phyloP scores from a whole-genome alignment of 2,113 vertebrate species.

The Neolamprologus sp. region DNA sequence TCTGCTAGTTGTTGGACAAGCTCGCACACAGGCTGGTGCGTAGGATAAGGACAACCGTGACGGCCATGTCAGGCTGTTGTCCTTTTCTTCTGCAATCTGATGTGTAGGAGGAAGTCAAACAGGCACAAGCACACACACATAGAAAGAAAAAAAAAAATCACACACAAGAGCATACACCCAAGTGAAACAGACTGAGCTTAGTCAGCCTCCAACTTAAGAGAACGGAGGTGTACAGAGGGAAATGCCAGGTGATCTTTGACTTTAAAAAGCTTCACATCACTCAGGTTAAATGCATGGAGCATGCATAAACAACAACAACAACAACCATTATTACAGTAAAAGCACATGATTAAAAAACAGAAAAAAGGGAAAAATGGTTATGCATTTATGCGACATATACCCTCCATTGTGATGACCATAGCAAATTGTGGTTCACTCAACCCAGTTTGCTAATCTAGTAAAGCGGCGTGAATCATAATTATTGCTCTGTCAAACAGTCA shows the following conservation, averaged over 20 bases:
- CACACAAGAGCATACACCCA: not conserved
- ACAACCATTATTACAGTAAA: not conserved
- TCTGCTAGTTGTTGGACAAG: conserved; percentile 34
- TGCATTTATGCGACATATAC: not conserved
- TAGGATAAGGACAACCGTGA: conserved; percentile 57
- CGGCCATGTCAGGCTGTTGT: conserved; percentile 58
- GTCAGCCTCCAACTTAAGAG: not conserved
- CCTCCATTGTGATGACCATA: not conserved
- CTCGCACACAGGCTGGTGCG: conserved; percentile 60
- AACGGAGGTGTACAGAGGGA: not conserved
- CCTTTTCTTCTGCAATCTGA: conserved; percentile 62
- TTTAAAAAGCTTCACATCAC: not conserved
- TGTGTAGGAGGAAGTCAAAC: conserved; percentile 51
- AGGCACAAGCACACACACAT: not conserved
- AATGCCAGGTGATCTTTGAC: not conserved
- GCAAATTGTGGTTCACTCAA: not conserved
- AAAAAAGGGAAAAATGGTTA: not conserved
- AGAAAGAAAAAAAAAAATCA: not conserved
- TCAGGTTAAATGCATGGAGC: not conserved
- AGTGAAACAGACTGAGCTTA: not conserved
- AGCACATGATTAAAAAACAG: not conserved
- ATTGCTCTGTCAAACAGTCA: not conserved
- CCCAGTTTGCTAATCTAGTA: not conserved
- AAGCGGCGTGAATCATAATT: not conserved
- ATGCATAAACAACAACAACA: not conserved